These are phyloP conservation scores for Smittia sp. DNA, from an alignment of 2,888 invertebrate genomes.

Conservation along the genomic window DNA sequence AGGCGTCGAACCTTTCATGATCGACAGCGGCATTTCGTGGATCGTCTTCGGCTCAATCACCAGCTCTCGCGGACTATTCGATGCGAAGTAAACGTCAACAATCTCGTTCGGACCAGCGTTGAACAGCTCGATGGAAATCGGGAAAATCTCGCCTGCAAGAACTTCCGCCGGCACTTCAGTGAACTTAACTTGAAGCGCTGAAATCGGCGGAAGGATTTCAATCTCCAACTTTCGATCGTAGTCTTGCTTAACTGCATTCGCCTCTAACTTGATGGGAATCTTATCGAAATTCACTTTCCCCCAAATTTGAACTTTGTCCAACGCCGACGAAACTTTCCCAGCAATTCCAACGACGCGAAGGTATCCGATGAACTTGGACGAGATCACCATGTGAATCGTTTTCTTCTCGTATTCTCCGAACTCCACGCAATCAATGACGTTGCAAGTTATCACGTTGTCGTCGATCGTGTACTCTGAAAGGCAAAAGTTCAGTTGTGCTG, in stretches of 20 bases:
- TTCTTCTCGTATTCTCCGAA: slow-evolving; percentile 56
- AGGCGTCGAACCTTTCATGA: slow-evolving; percentile 45
- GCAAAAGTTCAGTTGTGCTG: neutral
- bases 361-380: slow-evolving; percentile 70
- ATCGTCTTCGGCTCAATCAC: slow-evolving; percentile 48
- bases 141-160: slow-evolving; percentile 68
- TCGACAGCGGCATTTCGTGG: slow-evolving; percentile 49
- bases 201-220: slow-evolving; percentile 73
- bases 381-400: slow-evolving; percentile 66
- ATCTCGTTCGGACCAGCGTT: slow-evolving; percentile 64
- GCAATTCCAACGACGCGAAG: slow-evolving; percentile 72
- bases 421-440: slow-evolving; percentile 47
- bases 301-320: slow-evolving; percentile 50
- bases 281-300: slow-evolving; percentile 50
- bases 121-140: slow-evolving; percentile 60
- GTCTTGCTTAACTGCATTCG: slow-evolving; percentile 45
- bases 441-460: slow-evolving; percentile 47
- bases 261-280: slow-evolving; percentile 48
- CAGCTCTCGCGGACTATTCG: slow-evolving; percentile 52
- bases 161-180: slow-evolving; percentile 63
- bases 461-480: neutral
- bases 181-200: slow-evolving; percentile 74
- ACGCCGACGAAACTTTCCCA: slow-evolving; percentile 49
- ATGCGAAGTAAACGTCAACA: slow-evolving; percentile 60
- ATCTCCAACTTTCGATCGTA: slow-evolving; percentile 70